Conservation (phyloP, 2,113 vertebrate species). For the Chaetodon auriga region DNA sequence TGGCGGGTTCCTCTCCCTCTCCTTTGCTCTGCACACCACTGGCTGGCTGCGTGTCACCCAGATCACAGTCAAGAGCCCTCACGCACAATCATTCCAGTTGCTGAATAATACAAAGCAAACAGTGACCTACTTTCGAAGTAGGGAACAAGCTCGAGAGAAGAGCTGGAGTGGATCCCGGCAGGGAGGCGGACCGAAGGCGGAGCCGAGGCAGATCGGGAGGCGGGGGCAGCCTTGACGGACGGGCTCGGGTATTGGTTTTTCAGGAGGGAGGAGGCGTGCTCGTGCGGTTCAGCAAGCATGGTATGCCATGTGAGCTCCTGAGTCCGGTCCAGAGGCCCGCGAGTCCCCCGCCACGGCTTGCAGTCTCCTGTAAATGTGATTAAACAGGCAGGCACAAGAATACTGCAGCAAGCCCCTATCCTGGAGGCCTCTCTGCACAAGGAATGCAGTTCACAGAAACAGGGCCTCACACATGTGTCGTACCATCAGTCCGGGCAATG, state of each 20-base stretch:
- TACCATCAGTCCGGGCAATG: conserved; percentile 44
- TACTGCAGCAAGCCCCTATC: conserved; percentile 76
- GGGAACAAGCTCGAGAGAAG: conserved; percentile 89
- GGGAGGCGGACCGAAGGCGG: conserved; percentile 72
- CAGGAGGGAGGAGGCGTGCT: not conserved
- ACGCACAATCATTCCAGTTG: conserved; percentile 86
- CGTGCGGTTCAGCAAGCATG: conserved; percentile 8
- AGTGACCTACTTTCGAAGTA: conserved; percentile 94
- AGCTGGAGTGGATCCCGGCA: conserved; percentile 82
- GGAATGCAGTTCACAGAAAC: conserved; percentile 73
- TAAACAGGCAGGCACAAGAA: conserved; percentile 82
- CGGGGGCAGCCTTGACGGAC: not conserved
- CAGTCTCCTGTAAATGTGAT: conserved; percentile 75
- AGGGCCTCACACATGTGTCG: conserved; percentile 70
- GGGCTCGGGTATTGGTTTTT: not conserved
- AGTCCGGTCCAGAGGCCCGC: conserved; percentile 43
- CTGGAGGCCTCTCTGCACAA: conserved; percentile 72
- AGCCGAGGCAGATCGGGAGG: conserved; percentile 4
- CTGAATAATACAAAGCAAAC: conserved; percentile 96
- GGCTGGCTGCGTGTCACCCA: conserved; percentile 76
- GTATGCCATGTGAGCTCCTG: conserved; percentile 41
- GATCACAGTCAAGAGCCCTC: conserved; percentile 78
- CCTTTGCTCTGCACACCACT: conserved; percentile 27
- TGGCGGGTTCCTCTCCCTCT: conserved; percentile 1
- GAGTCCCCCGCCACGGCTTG: conserved; percentile 47